A percentile compares a stretch with the other conserved stretches of the same genome.
phyloP scores from a whole-genome alignment of 2,797 vertebrate species.

The Sarcoramphus papa region DNA sequence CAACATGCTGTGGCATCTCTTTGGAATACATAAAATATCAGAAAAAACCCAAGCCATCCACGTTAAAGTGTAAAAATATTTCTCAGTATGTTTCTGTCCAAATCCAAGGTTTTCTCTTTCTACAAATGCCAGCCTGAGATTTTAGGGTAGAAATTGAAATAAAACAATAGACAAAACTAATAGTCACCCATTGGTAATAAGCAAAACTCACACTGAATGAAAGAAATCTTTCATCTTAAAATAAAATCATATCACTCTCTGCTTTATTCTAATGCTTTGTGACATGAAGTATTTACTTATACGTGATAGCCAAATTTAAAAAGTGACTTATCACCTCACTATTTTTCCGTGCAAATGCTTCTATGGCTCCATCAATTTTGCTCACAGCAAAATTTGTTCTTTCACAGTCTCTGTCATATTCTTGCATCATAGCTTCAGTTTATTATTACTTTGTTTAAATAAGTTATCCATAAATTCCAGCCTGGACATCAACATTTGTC shows the following conservation, averaged over 20 bases:
- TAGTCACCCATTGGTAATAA: not conserved
- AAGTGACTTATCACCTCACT: not conserved
- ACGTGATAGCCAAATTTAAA: not conserved
- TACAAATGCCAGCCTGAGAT: not conserved
- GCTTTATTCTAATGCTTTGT: not conserved
- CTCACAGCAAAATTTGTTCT: not conserved
- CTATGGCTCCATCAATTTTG: not conserved
- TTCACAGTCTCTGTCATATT: not conserved
- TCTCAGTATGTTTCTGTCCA: not conserved
- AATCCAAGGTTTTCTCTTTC: not conserved
- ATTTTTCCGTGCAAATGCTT: not conserved
- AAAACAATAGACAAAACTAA: not conserved
- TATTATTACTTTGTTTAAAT: conserved; percentile 29
- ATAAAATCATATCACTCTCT: not conserved
- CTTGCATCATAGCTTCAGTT: not conserved
- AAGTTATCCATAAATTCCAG: conserved; percentile 39
- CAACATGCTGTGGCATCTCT: conserved; percentile 52
- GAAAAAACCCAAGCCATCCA: not conserved
- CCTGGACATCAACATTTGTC: conserved; percentile 9
- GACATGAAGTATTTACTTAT: not conserved
- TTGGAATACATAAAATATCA: not conserved
- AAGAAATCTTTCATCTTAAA: not conserved
- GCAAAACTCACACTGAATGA: not conserved
- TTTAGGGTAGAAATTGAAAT: not conserved
- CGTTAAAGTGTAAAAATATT: not conserved